Percentiles rank a stretch among this genome's conserved stretches.
Conservation (phyloP, 2,888 invertebrate genomes). For the Villa cingulata region DNA sequence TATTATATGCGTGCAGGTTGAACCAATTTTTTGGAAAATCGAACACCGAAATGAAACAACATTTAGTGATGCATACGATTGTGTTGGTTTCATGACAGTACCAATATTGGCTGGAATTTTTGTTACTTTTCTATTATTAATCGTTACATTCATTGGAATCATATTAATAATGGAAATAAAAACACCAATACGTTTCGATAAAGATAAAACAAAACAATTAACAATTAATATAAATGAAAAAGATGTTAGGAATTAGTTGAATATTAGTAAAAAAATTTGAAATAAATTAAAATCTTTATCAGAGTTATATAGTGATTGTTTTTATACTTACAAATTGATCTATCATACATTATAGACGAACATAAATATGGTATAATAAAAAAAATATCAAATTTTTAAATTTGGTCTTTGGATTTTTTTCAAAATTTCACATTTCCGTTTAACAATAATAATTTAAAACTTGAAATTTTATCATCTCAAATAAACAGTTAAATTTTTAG, state of each 20-base stretch:
- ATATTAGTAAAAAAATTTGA: too few relatives aligned
- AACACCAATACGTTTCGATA: conserved; percentile 95
- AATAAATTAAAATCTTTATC: too few relatives aligned
- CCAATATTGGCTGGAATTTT: conserved; percentile 89
- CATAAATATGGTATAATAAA: too few relatives aligned
- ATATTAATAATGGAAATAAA: conserved; percentile 83
- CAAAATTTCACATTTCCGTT: too few relatives aligned
- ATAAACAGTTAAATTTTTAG: too few relatives aligned
- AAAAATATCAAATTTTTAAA: too few relatives aligned
- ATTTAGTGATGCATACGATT: conserved; percentile 73
- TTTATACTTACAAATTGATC: too few relatives aligned
- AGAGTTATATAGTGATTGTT: too few relatives aligned
- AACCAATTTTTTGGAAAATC: conserved; percentile 17
- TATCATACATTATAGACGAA: too few relatives aligned
- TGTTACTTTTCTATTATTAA: conserved; percentile 57
- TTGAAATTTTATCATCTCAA: too few relatives aligned
- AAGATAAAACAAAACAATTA: conserved; percentile 85
- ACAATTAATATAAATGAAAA: conserved; percentile 66
- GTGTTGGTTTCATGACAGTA: conserved; percentile 77
- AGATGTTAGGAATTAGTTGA: conserved; percentile 13
- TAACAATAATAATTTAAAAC: too few relatives aligned
- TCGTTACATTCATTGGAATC: conserved; percentile 68
- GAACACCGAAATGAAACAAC: not conserved
- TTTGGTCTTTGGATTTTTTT: too few relatives aligned
- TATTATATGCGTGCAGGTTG: conserved; percentile 39